Percentiles rank a stretch among this genome's conserved stretches.
phyloP scores from a whole-genome alignment of 2,113 vertebrate species.

The Anas platyrhynchos region DNA sequence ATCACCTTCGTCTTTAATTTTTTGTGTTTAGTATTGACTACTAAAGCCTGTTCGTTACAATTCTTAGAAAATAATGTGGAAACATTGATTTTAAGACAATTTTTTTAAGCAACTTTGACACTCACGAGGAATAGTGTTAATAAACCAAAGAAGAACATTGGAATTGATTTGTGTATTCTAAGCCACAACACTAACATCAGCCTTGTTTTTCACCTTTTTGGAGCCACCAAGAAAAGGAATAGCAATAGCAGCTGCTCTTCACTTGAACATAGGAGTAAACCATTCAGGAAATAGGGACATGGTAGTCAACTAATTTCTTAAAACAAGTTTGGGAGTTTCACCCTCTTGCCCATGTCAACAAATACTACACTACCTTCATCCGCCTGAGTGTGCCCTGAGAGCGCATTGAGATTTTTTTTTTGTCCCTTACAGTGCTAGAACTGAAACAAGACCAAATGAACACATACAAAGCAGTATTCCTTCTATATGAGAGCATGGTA shows the following conservation, averaged over 20 bases:
- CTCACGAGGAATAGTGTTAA: neutral
- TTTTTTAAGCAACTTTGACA: neutral
- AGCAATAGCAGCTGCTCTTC: neutral
- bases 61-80: neutral
- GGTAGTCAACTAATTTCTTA: neutral
- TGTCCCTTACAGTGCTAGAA: neutral
- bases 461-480: neutral
- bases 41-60: neutral
- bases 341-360: rapidly evolving
- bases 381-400: neutral
- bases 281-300: neutral
- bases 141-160: neutral
- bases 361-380: neutral
- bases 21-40: neutral
- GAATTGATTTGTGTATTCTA: neutral
- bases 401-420: neutral
- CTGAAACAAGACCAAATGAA: neutral
- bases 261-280: neutral
- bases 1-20: neutral
- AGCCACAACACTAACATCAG: neutral
- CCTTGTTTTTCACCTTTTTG: neutral
- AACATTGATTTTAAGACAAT: constrained; percentile 7
- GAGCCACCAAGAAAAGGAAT: neutral
- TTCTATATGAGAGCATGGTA: rapidly evolving
- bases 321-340: neutral